phyloP scores from a whole-genome alignment of 1,140 invertebrate species.

The Propsilocerus akamusi region DNA sequence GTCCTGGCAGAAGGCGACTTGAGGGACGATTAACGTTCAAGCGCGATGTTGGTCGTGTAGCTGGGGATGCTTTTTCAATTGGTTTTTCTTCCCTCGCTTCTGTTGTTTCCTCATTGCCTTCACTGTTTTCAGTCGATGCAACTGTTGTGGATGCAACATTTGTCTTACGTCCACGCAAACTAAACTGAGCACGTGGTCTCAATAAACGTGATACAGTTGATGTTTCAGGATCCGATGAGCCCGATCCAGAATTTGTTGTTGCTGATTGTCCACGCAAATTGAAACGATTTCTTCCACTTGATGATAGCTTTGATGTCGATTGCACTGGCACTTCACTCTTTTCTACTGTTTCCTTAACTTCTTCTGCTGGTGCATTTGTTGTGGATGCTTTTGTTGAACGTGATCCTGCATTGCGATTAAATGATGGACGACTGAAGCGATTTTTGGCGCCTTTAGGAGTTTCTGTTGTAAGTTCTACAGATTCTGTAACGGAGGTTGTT shows the following conservation, averaged over 20 bases:
- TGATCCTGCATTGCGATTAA: constrained; percentile 15
- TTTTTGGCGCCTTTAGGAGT: constrained; percentile 9
- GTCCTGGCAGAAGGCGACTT: constrained; percentile 16
- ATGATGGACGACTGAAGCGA: constrained; percentile 21
- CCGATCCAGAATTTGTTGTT: constrained; percentile 17
- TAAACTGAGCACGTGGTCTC: constrained; percentile 34
- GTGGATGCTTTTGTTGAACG: constrained; percentile 10
- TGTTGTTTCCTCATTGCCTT: constrained; percentile 28
- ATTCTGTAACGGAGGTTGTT: constrained; percentile 13
- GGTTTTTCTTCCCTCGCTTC: constrained; percentile 14
- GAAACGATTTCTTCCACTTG: constrained; percentile 21
- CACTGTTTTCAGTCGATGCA: constrained; percentile 23
- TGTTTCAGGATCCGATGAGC: constrained; percentile 21
- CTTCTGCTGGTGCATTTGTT: background rate
- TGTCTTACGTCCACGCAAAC: constrained; percentile 28
- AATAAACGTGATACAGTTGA: constrained; percentile 17
- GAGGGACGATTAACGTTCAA: constrained; percentile 19
- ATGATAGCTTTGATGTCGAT: constrained; percentile 6
- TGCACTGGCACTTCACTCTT: constrained; percentile 4
- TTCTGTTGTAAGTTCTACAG: constrained; percentile 12
- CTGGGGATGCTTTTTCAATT: constrained; percentile 7
- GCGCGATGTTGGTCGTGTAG: constrained; percentile 12
- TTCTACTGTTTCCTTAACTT: constrained; percentile 5
- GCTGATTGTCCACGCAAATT: constrained; percentile 17
- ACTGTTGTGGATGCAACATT: constrained; percentile 26